phyloP scores from a whole-genome alignment of 2,113 vertebrate species.

The Channa argus region DNA sequence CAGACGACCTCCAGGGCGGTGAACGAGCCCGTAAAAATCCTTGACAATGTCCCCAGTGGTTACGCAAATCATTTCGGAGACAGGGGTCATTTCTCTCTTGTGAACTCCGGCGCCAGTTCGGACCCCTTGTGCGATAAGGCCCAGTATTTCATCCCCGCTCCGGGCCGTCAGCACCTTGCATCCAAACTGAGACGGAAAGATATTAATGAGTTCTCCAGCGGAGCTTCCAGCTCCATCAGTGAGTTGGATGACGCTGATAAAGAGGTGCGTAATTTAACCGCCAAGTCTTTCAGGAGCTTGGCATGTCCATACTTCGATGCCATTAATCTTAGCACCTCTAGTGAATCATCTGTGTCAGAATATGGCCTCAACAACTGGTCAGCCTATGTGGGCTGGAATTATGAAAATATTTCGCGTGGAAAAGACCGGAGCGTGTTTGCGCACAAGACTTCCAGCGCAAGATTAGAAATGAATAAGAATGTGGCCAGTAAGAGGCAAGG shows the following conservation, averaged over 20 bases:
- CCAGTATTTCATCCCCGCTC: constrained; percentile 86
- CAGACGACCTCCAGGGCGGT: constrained; percentile 88
- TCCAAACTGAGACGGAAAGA: constrained; percentile 88
- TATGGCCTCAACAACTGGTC: constrained; percentile 92
- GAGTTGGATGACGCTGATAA: constrained; percentile 98
- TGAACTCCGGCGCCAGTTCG: constrained; percentile 75
- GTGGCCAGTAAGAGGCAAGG: constrained; percentile 51
- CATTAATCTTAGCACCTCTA: constrained; percentile 89
- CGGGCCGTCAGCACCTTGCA: constrained; percentile 90
- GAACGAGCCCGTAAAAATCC: constrained; percentile 84
- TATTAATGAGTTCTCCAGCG: constrained; percentile 92
- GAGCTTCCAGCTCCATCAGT: constrained; percentile 95
- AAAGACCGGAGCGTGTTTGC: constrained; percentile 67
- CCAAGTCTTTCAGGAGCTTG: constrained; percentile 95
- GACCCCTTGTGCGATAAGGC: constrained; percentile 70
- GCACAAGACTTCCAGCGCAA: constrained; percentile 75
- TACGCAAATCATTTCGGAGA: constrained; percentile 87
- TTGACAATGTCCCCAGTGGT: constrained; percentile 74
- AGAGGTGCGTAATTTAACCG: constrained; percentile 95
- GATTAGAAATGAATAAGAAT: constrained; percentile 72
- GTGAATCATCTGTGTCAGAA: constrained; percentile 92
- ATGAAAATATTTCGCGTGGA: constrained; percentile 77
- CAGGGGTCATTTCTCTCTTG: constrained; percentile 86
- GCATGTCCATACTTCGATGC: constrained; percentile 96
- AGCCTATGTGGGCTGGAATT: constrained; percentile 91